Percentiles rank a stretch among this genome's conserved stretches.
Conservation (phyloP, 2,113 vertebrate species). For the Antennarius striatus region DNA sequence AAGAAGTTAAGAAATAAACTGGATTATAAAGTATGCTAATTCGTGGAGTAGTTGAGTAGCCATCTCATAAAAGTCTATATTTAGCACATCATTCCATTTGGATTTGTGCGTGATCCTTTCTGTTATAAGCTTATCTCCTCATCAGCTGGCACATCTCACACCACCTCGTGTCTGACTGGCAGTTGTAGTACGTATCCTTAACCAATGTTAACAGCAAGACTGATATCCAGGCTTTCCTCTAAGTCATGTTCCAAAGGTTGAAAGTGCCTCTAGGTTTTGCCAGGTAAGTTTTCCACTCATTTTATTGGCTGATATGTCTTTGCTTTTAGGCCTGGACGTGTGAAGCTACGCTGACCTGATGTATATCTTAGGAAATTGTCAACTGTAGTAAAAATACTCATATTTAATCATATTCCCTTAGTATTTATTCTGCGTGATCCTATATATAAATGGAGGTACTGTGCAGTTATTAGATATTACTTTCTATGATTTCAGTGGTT, state of each 20-base stretch:
- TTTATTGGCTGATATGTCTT: neutral
- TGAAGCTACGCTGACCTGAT: too few species aligned
- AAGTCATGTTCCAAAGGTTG: slow-evolving; percentile 61
- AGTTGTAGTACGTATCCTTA: neutral
- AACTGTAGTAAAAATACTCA: too few species aligned
- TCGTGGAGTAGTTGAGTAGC: slow-evolving; percentile 4
- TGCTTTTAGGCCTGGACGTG: neutral
- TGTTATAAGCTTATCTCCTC: slow-evolving; percentile 54
- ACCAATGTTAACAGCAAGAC: slow-evolving; percentile 14
- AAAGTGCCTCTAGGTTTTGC: slow-evolving; percentile 64
- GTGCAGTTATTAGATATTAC: too few species aligned
- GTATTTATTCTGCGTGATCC: too few species aligned
- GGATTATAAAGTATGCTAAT: slow-evolving; percentile 1
- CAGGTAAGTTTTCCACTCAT: slow-evolving; percentile 54
- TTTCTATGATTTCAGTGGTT: too few species aligned
- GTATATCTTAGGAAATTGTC: too few species aligned
- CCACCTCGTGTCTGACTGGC: slow-evolving; percentile 14
- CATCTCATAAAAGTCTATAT: slow-evolving; percentile 50
- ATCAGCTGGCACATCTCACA: slow-evolving; percentile 29
- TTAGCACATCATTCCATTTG: slow-evolving; percentile 47
- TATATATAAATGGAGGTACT: too few species aligned
- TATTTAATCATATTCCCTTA: too few species aligned
- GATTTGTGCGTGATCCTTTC: slow-evolving; percentile 64
- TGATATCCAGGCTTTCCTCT: slow-evolving; percentile 10
- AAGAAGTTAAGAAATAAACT: too few species aligned